Percentiles rank a stretch among this genome's conserved stretches.
Conservation (phyloP, 2,113 vertebrate species). For the Madoqua kirkii region DNA sequence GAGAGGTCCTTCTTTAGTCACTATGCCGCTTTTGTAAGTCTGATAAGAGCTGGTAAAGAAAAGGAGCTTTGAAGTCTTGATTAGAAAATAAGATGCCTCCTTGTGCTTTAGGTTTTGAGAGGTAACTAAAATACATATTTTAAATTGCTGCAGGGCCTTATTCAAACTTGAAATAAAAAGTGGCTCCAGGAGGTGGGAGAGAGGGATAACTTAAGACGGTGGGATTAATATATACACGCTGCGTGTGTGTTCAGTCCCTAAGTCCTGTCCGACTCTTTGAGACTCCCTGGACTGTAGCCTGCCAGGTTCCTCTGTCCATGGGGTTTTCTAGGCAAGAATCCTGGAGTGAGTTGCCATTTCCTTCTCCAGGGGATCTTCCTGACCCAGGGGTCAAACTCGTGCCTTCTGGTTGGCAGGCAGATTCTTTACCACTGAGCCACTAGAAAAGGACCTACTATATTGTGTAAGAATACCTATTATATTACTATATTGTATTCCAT, state of each 20-base stretch:
- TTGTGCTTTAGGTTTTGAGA: slow-evolving; percentile 5
- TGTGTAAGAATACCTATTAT: background rate
- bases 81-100: background rate
- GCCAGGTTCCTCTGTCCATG: background rate
- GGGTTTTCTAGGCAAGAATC: background rate
- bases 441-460: background rate
- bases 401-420: background rate
- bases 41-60: background rate
- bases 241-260: background rate
- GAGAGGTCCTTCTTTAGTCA: background rate
- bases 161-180: slow-evolving; percentile 30
- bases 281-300: background rate
- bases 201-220: background rate
- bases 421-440: background rate
- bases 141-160: background rate
- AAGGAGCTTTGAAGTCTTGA: background rate
- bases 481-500: background rate
- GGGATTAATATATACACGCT: background rate
- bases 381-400: background rate
- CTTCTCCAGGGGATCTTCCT: background rate
- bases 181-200: background rate
- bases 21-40: background rate
- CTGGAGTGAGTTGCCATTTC: background rate
- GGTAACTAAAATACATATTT: slow-evolving; percentile 9
- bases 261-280: background rate